Base-by-base conservation (phyloP, 2,113 vertebrate genomes). In the Dendropsophus ebraccatus region DNA sequence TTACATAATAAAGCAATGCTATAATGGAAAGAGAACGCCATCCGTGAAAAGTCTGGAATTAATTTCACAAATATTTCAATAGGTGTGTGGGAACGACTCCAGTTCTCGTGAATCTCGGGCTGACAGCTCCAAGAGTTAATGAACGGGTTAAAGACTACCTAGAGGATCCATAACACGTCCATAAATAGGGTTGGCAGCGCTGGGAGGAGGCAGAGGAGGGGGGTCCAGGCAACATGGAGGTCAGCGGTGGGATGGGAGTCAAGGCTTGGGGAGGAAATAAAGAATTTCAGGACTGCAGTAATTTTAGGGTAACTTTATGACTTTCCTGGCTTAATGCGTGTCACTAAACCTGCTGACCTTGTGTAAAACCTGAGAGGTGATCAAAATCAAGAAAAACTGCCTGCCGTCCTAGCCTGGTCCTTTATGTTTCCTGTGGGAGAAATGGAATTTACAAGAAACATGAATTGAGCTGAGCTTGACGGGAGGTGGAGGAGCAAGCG, bases 341-440 rank as follows among this genome's bases (percentile, higher is more conserved):
- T 86, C 77, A 80, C 76, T 86, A 86, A 81, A 86, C 50, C 84
- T 52, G 49, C 76, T 86, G 84, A 80, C 84, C 84, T 73, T 76
- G 35, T 56, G 62, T 86, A 86, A 86, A 85, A 81, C 49, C 76
- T 60, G 76, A 86, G 84, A 80, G 84, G 84, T 80, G 84, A 86
- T 86, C 84, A 72, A 80, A 86, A 86, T 73, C 8, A 62, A 69
- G 47, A 79, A 81, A 80, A 73, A 30, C 76, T 28, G 54, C 62
- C 45, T 69, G 75, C 56, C 54, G 56, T 85, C 52, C 77, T 81
- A 56, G 60, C 41, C 52, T 13, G 65, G 65, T 72, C 62, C 65
- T 47, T 80, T 73, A 85, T 58, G 49, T 72, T 80, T 81, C 84
- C 84, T 73, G 65, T n/a, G 67, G 84, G 84, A 72, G 56, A 86